These are phyloP conservation scores for Torymus texanus DNA, from an alignment of 2,888 invertebrate species.

Conservation along the genomic window DNA sequence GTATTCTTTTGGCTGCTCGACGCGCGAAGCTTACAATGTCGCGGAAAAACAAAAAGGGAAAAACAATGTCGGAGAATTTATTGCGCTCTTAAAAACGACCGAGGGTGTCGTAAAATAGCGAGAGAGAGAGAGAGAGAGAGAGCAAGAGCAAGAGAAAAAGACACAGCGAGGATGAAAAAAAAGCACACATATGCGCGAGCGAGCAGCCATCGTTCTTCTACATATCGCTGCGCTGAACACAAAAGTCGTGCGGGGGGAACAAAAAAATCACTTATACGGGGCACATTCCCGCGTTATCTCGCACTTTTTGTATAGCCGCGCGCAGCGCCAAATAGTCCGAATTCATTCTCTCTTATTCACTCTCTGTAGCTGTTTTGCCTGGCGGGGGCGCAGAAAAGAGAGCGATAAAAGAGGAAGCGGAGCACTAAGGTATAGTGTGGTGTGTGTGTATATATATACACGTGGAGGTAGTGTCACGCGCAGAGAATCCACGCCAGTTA, in stretches of 20 bases:
- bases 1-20: background rate
- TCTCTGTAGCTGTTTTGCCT: background rate
- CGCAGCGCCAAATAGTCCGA: slow-evolving; percentile 28
- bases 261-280: slow-evolving; percentile 21
- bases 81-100: slow-evolving; percentile 14
- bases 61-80: slow-evolving; percentile 32
- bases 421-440: slow-evolving; percentile 1
- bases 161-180: background rate
- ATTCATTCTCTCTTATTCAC: slow-evolving; percentile 27
- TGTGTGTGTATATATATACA: no score
- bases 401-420: slow-evolving; percentile 28
- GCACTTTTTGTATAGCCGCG: slow-evolving; percentile 23
- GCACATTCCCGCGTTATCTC: slow-evolving; percentile 27
- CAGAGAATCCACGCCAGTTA: slow-evolving; percentile 69
- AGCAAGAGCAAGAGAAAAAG: background rate
- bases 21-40: background rate
- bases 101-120: slow-evolving; percentile 14
- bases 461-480: slow-evolving; percentile 53
- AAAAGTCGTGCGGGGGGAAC: background rate
- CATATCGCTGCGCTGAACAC: background rate
- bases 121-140: background rate
- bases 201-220: no score
- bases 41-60: slow-evolving; percentile 14
- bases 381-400: slow-evolving; percentile 40
- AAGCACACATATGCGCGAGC: no score